These are phyloP conservation scores for Mergus octosetaceus DNA, from an alignment of 2,797 vertebrate species.

Conservation along the genomic window DNA sequence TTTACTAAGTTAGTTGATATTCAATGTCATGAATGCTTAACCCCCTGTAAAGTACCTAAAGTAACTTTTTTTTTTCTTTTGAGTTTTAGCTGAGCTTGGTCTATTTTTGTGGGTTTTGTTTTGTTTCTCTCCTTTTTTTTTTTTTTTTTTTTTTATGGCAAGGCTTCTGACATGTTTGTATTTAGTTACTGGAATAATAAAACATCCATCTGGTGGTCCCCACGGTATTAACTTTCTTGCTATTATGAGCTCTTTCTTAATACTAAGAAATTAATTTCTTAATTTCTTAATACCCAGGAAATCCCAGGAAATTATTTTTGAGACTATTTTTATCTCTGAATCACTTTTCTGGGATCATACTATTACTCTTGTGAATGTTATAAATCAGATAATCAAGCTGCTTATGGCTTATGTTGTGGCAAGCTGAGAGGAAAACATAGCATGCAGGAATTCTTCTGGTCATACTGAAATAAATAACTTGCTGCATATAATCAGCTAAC, in stretches of 20 bases:
- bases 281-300: too few relatives aligned
- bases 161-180: constrained; percentile 53
- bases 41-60: constrained; percentile 9
- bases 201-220: constrained; percentile 65
- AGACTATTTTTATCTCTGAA: constrained; percentile 62
- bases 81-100: constrained; percentile 46
- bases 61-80: constrained; percentile 6
- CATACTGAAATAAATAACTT: constrained; percentile 8
- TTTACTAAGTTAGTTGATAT: constrained; percentile 12
- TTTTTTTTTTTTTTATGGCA: not conserved
- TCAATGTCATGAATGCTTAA: not conserved
- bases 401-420: constrained; percentile 48
- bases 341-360: constrained; percentile 56
- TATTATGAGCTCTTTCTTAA: constrained; percentile 69
- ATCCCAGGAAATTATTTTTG: constrained; percentile 71
- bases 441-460: constrained; percentile 12
- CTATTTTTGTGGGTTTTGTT: constrained; percentile 34
- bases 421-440: constrained; percentile 40
- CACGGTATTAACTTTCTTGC: constrained; percentile 61
- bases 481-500: constrained; percentile 30
- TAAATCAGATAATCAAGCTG: constrained; percentile 53
- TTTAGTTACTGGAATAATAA: constrained; percentile 63
- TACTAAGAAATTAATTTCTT: constrained; percentile 62
- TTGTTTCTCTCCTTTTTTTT: not conserved
- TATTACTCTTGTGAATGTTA: not conserved